These are phyloP conservation scores for Nannoperca obscura DNA, from an alignment of 2,797 vertebrate genomes.

Conservation along the genomic window DNA sequence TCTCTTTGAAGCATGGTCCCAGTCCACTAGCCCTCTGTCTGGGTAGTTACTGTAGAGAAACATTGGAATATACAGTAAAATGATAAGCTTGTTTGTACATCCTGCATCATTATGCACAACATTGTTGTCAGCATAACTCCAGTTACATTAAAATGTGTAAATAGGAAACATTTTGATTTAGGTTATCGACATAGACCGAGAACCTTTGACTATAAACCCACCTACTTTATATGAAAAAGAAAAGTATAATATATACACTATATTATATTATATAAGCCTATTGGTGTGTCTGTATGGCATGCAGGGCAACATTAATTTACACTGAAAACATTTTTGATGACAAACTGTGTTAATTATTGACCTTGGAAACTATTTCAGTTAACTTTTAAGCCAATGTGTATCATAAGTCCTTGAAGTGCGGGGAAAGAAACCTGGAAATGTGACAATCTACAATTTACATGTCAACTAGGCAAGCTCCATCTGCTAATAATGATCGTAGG, in stretches of 20 bases:
- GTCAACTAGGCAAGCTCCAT: not conserved
- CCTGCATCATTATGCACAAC: not conserved
- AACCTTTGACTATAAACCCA: not conserved
- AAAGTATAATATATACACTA: not conserved
- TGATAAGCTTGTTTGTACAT: not conserved
- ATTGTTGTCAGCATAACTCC: not conserved
- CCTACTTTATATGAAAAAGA: not conserved
- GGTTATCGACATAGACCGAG: not conserved
- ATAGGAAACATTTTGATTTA: not conserved
- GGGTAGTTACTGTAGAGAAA: not conserved
- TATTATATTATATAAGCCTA: too few species aligned
- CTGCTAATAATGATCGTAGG: not conserved
- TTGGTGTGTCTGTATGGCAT: not conserved
- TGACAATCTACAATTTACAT: not conserved
- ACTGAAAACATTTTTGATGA: not conserved
- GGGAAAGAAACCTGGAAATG: not conserved
- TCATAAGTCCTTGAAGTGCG: not conserved
- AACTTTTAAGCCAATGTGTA: not conserved
- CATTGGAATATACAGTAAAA: not conserved
- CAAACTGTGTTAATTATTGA: not conserved
- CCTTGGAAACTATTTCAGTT: not conserved
- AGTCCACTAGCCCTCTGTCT: not conserved
- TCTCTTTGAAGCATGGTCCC: not conserved
- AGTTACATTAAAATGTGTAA: not conserved
- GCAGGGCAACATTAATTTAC: not conserved